Percentiles rank a stretch among this genome's conserved stretches.
Conservation (phyloP, 2,797 vertebrate species). For the Trematomus bernacchii region DNA sequence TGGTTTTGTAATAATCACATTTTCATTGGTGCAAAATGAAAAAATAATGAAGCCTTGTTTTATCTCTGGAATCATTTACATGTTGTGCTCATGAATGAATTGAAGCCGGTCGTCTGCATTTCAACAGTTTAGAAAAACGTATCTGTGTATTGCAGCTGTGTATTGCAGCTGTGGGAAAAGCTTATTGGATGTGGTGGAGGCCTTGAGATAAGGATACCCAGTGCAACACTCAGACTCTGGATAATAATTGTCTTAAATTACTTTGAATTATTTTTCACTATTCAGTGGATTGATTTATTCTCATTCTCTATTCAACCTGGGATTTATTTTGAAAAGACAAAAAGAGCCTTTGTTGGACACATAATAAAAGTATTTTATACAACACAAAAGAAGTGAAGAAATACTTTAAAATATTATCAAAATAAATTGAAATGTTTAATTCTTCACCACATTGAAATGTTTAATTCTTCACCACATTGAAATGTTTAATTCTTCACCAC, state of each 20-base stretch:
- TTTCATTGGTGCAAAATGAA: conserved; percentile 44
- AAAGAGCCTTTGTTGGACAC: neutral
- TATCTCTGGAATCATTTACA: conserved; percentile 61
- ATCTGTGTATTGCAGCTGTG: conserved; percentile 37
- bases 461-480: too few species aligned
- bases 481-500: too few species aligned
- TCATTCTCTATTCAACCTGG: neutral
- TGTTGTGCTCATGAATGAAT: conserved; percentile 55
- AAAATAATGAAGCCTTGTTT: conserved; percentile 49
- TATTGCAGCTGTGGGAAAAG: conserved; percentile 44
- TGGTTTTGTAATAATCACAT: conserved; percentile 51
- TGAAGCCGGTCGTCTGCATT: conserved; percentile 50
- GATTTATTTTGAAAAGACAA: conserved; percentile 19
- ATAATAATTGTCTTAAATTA: conserved; percentile 39
- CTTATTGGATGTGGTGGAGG: conserved; percentile 50
- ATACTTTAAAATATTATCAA: conserved; percentile 1
- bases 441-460: too few species aligned
- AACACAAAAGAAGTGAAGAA: neutral
- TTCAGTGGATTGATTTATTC: conserved; percentile 16
- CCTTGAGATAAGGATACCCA: conserved; percentile 55
- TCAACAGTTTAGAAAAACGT: conserved; percentile 53
- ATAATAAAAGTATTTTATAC: too few species aligned
- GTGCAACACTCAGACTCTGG: conserved; percentile 27
- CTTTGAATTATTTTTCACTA: conserved; percentile 33
- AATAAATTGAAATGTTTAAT: too few species aligned